These are phyloP conservation scores for Dicentrarchus labrax DNA, from an alignment of 2,113 vertebrate genomes.

Conservation along the genomic window DNA sequence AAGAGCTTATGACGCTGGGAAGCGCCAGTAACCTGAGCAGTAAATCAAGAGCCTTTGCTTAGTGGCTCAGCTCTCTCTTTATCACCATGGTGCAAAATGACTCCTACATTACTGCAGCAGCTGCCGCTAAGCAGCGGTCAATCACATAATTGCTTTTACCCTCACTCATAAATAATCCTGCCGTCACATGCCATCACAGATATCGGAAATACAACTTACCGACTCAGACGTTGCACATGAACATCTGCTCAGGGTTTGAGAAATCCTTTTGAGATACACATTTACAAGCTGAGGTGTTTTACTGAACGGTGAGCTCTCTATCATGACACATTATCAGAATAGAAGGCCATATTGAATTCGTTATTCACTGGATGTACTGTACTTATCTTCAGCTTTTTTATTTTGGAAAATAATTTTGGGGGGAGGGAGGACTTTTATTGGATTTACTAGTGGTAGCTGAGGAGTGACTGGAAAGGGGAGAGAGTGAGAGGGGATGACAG, in stretches of 20 bases:
- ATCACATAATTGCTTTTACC: slow-evolving; percentile 69
- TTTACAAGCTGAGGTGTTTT: neutral
- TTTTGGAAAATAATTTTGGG: neutral
- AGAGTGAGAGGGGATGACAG: no score
- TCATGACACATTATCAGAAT: neutral
- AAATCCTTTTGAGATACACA: neutral
- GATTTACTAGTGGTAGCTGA: no score
- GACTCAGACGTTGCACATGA: slow-evolving; percentile 1
- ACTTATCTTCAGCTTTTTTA: neutral
- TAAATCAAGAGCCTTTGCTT: slow-evolving; percentile 45
- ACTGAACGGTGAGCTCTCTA: neutral
- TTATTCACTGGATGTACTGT: neutral
- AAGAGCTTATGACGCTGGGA: slow-evolving; percentile 20
- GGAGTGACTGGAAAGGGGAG: no score
- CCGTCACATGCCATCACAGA: slow-evolving; percentile 35
- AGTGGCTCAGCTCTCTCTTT: slow-evolving; percentile 47
- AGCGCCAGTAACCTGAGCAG: slow-evolving; percentile 33
- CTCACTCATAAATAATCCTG: slow-evolving; percentile 60
- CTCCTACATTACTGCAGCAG: slow-evolving; percentile 53
- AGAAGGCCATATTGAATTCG: neutral
- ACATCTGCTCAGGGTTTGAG: slow-evolving; percentile 13
- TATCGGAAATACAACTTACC: slow-evolving; percentile 50
- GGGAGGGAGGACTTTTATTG: no score
- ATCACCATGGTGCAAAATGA: slow-evolving; percentile 51
- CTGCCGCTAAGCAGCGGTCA: slow-evolving; percentile 57